A percentile compares a stretch with the other conserved stretches of the same genome.
phyloP scores from a whole-genome alignment of 2,113 vertebrate species.

The Eretmochelys imbricata region DNA sequence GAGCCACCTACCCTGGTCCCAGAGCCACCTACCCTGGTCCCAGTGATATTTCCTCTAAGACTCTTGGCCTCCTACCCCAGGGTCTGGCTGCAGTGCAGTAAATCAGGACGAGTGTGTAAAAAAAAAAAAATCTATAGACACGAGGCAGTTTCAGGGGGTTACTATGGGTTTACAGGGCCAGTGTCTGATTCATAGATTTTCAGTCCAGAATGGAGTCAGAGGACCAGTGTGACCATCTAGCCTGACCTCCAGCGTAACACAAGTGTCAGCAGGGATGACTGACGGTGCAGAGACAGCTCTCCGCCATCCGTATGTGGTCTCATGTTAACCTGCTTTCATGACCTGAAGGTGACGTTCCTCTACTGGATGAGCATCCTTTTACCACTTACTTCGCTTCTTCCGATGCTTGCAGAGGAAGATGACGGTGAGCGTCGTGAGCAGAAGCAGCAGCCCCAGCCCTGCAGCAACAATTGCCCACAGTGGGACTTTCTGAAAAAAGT shows the following conservation, averaged over 20 bases:
- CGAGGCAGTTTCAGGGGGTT: not conserved
- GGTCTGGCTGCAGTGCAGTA: not conserved
- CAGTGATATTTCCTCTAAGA: not conserved
- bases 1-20: too few species aligned
- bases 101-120: not conserved
- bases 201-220: not conserved
- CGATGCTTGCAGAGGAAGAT: fast-evolving
- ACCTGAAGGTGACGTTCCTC: not conserved
- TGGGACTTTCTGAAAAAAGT: fast-evolving
- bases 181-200: not conserved
- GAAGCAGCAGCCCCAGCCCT: not conserved
- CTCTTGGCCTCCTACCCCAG: not conserved
- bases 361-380: not conserved
- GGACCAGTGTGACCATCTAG: not conserved
- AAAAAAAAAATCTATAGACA: not conserved
- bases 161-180: not conserved
- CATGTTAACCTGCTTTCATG: not conserved
- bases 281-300: not conserved
- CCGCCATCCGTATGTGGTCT: not conserved
- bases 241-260: not conserved
- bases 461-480: not conserved
- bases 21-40: not conserved
- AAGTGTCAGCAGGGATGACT: not conserved
- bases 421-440: fast-evolving
- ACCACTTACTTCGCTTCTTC: not conserved